Conservation (phyloP, 2,888 invertebrate species). For the Tipula helvola region DNA sequence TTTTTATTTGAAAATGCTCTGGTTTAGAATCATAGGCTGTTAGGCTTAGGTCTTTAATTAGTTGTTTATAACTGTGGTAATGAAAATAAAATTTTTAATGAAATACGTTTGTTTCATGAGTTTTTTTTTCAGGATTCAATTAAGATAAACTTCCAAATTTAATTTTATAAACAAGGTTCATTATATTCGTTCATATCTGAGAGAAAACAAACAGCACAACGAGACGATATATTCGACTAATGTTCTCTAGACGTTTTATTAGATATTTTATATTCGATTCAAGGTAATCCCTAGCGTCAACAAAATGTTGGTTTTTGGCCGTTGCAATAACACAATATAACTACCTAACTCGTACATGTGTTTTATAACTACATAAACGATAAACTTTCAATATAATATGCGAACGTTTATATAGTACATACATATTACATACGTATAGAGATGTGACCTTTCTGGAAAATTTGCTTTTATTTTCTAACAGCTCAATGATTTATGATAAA, state of each 20-base stretch:
- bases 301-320: neutral
- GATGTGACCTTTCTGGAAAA: neutral
- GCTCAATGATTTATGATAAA: constrained; percentile 4
- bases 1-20: too few relatives aligned
- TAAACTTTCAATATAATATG: neutral
- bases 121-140: too few relatives aligned
- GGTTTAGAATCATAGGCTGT: too few relatives aligned
- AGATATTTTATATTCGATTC: neutral
- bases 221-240: neutral
- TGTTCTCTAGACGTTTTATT: neutral
- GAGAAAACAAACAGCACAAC: neutral
- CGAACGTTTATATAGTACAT: too few relatives aligned
- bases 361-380: neutral
- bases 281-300: neutral
- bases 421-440: neutral
- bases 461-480: neutral
- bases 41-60: too few relatives aligned
- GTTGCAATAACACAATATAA: neutral
- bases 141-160: too few relatives aligned
- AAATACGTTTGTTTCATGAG: too few relatives aligned
- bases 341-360: neutral
- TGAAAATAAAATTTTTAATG: too few relatives aligned
- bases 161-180: too few relatives aligned
- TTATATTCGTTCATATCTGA: neutral
- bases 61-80: too few relatives aligned